phyloP scores from a whole-genome alignment of 30 jellyfish, hydroid and myxozoan genomes.

The Nemopilema nomurai region DNA sequence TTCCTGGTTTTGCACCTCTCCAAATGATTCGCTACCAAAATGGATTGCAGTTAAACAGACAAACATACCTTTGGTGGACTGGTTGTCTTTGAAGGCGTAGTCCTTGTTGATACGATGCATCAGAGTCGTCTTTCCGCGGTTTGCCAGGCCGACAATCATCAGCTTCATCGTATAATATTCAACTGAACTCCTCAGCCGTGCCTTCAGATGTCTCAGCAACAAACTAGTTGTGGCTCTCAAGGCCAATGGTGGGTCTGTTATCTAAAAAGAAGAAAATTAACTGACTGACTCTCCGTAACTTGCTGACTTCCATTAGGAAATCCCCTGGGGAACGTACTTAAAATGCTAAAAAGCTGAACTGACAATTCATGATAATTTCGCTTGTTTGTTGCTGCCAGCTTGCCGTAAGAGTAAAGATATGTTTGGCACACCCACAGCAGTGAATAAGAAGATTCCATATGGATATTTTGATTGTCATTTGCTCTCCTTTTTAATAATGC shows the following conservation, averaged over 20 bases:
- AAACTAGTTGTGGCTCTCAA: constrained; percentile 27
- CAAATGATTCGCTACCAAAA: background rate
- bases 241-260: constrained; percentile 63
- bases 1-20: background rate
- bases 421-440: too few relatives aligned
- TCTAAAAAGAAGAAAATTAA: constrained; percentile 8
- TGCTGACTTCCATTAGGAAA: too few relatives aligned
- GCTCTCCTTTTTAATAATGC: too few relatives aligned
- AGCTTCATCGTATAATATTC: constrained; percentile 65
- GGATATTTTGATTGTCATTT: too few relatives aligned
- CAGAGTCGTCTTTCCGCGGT: constrained; percentile 72
- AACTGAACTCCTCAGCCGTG: constrained; percentile 60
- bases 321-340: too few relatives aligned
- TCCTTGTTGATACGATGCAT: constrained; percentile 54
- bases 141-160: constrained; percentile 65
- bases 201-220: constrained; percentile 34
- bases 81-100: constrained; percentile 8
- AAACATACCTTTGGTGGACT: constrained; percentile 55
- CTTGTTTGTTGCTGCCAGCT: too few relatives aligned
- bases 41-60: background rate
- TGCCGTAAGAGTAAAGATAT: too few relatives aligned
- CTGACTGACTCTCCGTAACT: background rate
- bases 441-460: too few relatives aligned
- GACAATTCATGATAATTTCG: too few relatives aligned
- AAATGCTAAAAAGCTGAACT: too few relatives aligned